Evolutionary conservation across 1,140 invertebrate species (phyloP).

Genomic region (Temnothorax longispinosus): DNA sequence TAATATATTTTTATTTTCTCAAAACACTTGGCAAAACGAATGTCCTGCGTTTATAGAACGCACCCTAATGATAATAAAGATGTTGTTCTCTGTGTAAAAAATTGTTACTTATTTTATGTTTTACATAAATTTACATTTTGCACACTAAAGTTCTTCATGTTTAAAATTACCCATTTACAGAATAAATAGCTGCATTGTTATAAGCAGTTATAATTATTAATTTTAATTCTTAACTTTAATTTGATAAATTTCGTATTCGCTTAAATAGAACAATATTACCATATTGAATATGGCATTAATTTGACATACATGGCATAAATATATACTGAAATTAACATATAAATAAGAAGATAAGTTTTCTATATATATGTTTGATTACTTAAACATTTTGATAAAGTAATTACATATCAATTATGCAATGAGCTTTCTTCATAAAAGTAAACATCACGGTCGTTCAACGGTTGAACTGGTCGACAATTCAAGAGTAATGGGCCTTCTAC

Average conservation of each 20-base stretch:
- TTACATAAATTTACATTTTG: not conserved
- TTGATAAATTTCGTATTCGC: not conserved
- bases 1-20: constrained; percentile 68
- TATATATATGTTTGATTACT: not conserved
- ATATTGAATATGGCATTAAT: not conserved
- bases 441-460: constrained; percentile 79
- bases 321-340: not conserved
- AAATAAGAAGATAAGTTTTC: not conserved
- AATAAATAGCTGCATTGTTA: not conserved
- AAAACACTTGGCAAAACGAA: constrained; percentile 41
- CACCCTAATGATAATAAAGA: constrained; percentile 69
- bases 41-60: constrained; percentile 65
- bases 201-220: not conserved
- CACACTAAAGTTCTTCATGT: not conserved
- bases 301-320: not conserved
- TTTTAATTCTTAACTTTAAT: not conserved
- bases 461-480: constrained; percentile 86
- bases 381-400: not conserved
- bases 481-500: constrained; percentile 79
- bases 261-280: not conserved
- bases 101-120: constrained; percentile 45
- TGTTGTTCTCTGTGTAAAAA: constrained; percentile 66
- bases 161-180: not conserved
- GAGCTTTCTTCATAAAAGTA: constrained; percentile 71
- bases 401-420: not conserved